Evolutionary conservation across 2,888 invertebrate species (phyloP), one percentile per base, ranked within the genome.

Genomic region (Perizoma affinitatum): DNA sequence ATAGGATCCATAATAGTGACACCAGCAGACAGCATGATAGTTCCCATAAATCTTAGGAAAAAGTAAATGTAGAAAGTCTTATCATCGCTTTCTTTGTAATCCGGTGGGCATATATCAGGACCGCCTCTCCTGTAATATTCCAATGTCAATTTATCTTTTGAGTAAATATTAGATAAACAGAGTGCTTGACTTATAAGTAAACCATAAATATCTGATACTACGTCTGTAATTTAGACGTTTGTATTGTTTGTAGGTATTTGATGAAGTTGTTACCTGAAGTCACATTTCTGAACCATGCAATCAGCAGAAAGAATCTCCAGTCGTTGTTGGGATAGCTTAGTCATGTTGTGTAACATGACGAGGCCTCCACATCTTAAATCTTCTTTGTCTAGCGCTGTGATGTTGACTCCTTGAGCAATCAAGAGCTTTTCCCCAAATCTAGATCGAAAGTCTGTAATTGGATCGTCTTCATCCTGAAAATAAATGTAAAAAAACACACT

Each of bases 1-100:
- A 97, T 96, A 0, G 97, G 97, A 86, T 98, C 97, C 95, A 97
- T 95, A 57, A 98, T 96, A 8, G 96, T 96, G 0, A 97, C 96
- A n/a, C 96, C 96, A 36, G 97, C 97, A 5, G 96, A 95, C 77
- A 96, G 90, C 94, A 96, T 96, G 5, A 96, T 95, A 38, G 96
- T 96, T 0, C 96, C 97, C 72, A 97, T 88, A 70, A 97, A 95
- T 78, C 97, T 92, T 64, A 97, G 78, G 55, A 95, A 86, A 80
- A 97, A 97, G 80, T 98, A 97, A 63, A 96, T 93, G 94, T 96
- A 97, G 80, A 97, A 97, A 2, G 96, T 95, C 70, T 93, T 94
- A 76, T 95, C 95, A 67, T 96, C 96, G 58, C 95, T 95, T 76
- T 96, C 95, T 80, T 95, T 95, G 76, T 95, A 96, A 83, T 96